Evolutionary conservation across 2,888 invertebrate genomes (phyloP), one percentile per base, ranked within the genome.

Genomic region (Philopedon plagiatum): DNA sequence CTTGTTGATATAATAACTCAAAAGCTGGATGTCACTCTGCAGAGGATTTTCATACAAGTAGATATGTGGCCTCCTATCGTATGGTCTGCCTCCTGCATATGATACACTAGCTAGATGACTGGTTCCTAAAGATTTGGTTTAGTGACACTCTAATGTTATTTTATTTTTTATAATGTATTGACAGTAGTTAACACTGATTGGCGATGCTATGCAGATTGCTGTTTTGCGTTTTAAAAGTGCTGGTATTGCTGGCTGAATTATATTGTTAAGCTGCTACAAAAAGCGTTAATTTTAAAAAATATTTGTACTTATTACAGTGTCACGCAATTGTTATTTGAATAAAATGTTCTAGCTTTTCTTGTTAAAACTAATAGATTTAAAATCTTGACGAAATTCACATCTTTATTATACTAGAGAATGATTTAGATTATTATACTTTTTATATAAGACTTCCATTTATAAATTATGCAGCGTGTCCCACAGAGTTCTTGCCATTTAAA

Each of bases 1-100:
- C 78, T 93, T 92, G 88, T 92, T 93, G 87, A 92, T 91, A 89
- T 95, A 95, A 89, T 92, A 94, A 84, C 95, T 95, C 84, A 95
- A 90, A 82, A 94, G 91, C 84, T 93, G 93, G 86, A 95, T 94
- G 88, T 95, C 95, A 86, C 91, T 93, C 86, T 91, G 91, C 85
- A 95, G 90, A 86, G 93, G 93, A 77, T 89, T 87, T 81, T 94
- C 92, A 80, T 88, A 88, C 58, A 83, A 79, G 77, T 82, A 83
- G 83, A 90, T 89, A 83, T 92, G 91, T 75, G 93, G 91, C 82
- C 91, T 89, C 83, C 94, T 91, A 85, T 91, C 90, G 82, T 92
- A 89, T 87, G 92, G 93, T 86, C 91, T 93, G 82, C 92, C 92
- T 82, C 93, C 95, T 84, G 93, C 91, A 88, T 94, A 95, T 84